Evolutionary conservation across 1,140 invertebrate species (phyloP).

Genomic region (Danaus melanippus): DNA sequence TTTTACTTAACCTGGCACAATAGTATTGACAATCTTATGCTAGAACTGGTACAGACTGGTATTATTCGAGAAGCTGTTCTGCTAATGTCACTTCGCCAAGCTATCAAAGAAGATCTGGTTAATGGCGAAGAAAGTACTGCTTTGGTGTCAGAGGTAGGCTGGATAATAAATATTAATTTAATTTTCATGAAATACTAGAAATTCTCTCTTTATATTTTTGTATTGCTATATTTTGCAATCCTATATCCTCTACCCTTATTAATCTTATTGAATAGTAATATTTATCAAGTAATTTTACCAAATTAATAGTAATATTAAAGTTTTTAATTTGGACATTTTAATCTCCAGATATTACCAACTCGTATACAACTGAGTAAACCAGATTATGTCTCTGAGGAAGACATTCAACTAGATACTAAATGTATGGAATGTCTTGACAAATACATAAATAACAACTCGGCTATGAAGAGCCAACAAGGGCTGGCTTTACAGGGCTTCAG

Average conservation of each 20-base stretch:
- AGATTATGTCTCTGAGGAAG: constrained; percentile 37
- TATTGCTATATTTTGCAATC: no score
- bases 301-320: neutral
- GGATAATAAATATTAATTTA: neutral
- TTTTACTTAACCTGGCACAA: constrained; percentile 91
- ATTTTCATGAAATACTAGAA: no score
- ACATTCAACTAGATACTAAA: constrained; percentile 51
- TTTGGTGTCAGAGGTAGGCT: constrained; percentile 42
- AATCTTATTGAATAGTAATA: no score
- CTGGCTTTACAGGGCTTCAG: constrained; percentile 77
- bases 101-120: constrained; percentile 69
- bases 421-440: constrained; percentile 73
- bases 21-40: constrained; percentile 84
- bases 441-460: constrained; percentile 75
- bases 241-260: no score
- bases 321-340: constrained; percentile 5
- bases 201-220: no score
- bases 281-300: neutral
- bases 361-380: constrained; percentile 46
- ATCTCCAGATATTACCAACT: constrained; percentile 49
- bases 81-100: constrained; percentile 74
- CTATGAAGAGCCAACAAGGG: constrained; percentile 75
- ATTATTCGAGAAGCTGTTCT: constrained; percentile 75
- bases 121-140: constrained; percentile 50
- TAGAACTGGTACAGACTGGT: constrained; percentile 78